phyloP scores from a whole-genome alignment of 2,888 invertebrate species.

The Agrotis segetum region DNA sequence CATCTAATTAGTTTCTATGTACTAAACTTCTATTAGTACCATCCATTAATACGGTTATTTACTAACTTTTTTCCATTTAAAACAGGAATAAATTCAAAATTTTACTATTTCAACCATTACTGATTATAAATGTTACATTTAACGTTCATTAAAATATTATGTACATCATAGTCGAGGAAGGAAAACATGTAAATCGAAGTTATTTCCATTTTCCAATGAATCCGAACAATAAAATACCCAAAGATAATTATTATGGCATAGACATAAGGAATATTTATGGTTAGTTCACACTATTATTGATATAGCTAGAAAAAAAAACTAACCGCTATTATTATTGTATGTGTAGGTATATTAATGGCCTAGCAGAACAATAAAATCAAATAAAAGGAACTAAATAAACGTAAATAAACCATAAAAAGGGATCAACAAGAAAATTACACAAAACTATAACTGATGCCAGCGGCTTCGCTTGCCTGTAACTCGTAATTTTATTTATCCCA shows the following conservation, averaged over 20 bases:
- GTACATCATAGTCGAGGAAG: constrained; percentile 31
- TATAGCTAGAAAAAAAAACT: neutral
- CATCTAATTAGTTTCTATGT: neutral
- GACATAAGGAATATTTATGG: too few species aligned
- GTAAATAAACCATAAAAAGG: too few species aligned
- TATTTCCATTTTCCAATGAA: constrained; percentile 50
- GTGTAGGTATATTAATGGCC: neutral
- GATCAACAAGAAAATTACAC: too few species aligned
- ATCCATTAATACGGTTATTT: constrained; percentile 16
- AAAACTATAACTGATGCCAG: too few species aligned
- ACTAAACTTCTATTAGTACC: constrained; percentile 1
- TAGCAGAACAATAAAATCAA: too few species aligned
- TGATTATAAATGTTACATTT: constrained; percentile 1
- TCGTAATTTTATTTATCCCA: too few species aligned
- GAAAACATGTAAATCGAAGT: constrained; percentile 39
- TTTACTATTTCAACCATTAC: constrained; percentile 13
- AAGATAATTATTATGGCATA: constrained; percentile 3
- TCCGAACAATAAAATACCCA: constrained; percentile 14
- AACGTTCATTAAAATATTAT: constrained; percentile 17
- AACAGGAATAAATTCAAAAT: neutral
- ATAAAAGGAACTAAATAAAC: too few species aligned
- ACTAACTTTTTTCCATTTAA: neutral
- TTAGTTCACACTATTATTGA: neutral
- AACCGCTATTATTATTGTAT: neutral
- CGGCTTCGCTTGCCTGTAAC: too few species aligned